These are phyloP conservation scores for Castor canadensis DNA, from an alignment of 2,113 vertebrate genomes.

Conservation along the genomic window DNA sequence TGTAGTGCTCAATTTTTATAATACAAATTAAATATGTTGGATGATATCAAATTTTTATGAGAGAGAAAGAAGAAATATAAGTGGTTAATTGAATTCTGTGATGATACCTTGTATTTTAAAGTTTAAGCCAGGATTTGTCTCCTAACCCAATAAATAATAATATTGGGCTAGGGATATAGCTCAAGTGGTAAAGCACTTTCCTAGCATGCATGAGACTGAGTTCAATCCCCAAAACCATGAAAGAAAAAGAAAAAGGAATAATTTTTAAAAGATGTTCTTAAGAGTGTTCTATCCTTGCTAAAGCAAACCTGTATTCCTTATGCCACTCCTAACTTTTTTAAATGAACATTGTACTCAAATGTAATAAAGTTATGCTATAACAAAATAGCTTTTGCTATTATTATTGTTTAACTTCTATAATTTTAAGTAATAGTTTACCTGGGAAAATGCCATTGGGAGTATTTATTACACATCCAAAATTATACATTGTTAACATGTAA, in stretches of 20 bases:
- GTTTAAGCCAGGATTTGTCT: not conserved
- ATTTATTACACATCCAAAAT: not conserved
- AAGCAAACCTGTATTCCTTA: not conserved
- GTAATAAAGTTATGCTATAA: not conserved
- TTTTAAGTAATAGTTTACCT: not conserved
- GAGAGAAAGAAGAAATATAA: not conserved
- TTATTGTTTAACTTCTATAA: not conserved
- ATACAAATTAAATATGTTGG: not conserved
- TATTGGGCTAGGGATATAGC: not conserved
- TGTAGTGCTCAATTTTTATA: not conserved
- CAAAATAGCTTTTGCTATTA: not conserved
- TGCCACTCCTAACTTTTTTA: not conserved
- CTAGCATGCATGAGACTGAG: no score
- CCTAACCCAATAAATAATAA: not conserved
- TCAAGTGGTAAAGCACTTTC: no score
- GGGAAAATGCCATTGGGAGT: not conserved
- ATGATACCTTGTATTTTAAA: not conserved
- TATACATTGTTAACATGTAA: not conserved
- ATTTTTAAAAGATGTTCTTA: not conserved
- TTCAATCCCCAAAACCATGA: no score
- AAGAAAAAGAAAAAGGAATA: no score
- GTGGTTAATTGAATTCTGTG: not conserved
- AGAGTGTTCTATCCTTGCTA: not conserved
- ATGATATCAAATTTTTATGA: not conserved
- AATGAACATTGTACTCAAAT: not conserved